A percentile compares a stretch with the other conserved stretches of the same genome.
Evolutionary conservation across 2,888 invertebrate species (phyloP).

Genomic region (Hoplodrina blanda): DNA sequence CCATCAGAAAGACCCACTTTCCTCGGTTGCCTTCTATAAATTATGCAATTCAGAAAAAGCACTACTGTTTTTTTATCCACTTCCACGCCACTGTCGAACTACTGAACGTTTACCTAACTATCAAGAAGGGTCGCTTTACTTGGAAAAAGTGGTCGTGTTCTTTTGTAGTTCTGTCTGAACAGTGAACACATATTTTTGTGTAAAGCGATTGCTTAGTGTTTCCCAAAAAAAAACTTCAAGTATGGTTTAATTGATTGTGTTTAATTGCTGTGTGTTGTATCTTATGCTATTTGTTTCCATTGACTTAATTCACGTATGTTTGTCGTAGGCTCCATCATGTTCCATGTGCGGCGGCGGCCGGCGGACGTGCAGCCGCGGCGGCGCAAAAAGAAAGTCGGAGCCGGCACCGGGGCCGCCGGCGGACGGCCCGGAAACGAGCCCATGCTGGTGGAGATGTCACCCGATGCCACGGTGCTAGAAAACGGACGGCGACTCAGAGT

Average conservation of each 20-base stretch:
- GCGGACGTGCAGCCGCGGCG: constrained; percentile 97
- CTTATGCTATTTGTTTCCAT: constrained; percentile 2
- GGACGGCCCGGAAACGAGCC: constrained; percentile 91
- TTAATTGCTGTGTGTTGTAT: not conserved
- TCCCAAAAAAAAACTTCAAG: not conserved
- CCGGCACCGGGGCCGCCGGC: constrained; percentile 86
- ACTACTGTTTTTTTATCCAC: constrained; percentile 31
- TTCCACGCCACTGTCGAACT: constrained; percentile 16
- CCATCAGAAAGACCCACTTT: constrained; percentile 24
- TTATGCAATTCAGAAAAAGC: constrained; percentile 38
- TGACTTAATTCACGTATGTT: constrained; percentile 28
- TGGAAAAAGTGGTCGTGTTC: constrained; percentile 9
- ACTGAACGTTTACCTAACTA: constrained; percentile 18
- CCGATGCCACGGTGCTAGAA: constrained; percentile 92
- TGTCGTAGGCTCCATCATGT: constrained; percentile 97
- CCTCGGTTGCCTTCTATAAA: constrained; percentile 33
- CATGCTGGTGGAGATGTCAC: constrained; percentile 95
- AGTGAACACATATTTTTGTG: not conserved
- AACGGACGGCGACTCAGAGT: constrained; percentile 92
- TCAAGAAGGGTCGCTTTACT: constrained; percentile 23
- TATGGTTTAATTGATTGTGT: not conserved
- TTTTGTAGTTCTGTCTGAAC: not conserved
- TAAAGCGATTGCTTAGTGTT: not conserved
- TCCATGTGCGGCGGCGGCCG: constrained; percentile 98
- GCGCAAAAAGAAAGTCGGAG: constrained; percentile 94